Evolutionary conservation across 92 coral and sea anemone genomes (phyloP), one percentile per base, ranked within the genome.

Genomic region (Hydrozoanthus gracilis): DNA sequence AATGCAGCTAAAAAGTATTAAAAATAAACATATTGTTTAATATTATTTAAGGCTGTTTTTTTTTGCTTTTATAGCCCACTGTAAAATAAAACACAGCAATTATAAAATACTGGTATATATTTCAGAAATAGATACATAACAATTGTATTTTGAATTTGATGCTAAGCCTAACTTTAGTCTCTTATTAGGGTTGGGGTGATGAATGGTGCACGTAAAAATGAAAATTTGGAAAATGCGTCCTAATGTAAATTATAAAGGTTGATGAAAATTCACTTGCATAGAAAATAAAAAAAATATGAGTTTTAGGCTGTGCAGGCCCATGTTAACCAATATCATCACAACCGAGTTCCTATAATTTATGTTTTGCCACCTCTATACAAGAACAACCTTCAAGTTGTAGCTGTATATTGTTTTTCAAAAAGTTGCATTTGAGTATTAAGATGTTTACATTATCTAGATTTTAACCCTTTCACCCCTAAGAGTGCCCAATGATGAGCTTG

Each of bases 401-500:
- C 71, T 65, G 16, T 65, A 65, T 65, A 65, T 65, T 65, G 71
- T 65, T 65, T 65, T 65, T 65, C 71, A 65, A 65, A 65, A 65
- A 65, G 71, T 65, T 65, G 71, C 71, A 65, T 65, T 65, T 65
- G 71, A 65, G 71, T 65, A n/a, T n/a, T n/a, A 65, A 65, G 71
- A 65, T 65, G 71, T 65, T 65, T 65, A 65, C 71, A 65, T 65
- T 65, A 65, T 65, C 71, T 65, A 65, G 71, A 65, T n/a, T 65
- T 65, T 65, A 65, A 65, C 71, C 71, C 71, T 65, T 65, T 65
- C 71, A 65, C 71, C 71, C 71, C 71, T 65, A 65, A 65, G 44
- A 65, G 39, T 65, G 39, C 39, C 39, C 39, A 27, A 27, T 27
- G 39, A 27, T 27, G 39, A 27, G 39, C 39, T 27, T 27, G 39